These are phyloP conservation scores for Anolis carolinensis DNA, from an alignment of 2,113 vertebrate species.

Conservation along the genomic window DNA sequence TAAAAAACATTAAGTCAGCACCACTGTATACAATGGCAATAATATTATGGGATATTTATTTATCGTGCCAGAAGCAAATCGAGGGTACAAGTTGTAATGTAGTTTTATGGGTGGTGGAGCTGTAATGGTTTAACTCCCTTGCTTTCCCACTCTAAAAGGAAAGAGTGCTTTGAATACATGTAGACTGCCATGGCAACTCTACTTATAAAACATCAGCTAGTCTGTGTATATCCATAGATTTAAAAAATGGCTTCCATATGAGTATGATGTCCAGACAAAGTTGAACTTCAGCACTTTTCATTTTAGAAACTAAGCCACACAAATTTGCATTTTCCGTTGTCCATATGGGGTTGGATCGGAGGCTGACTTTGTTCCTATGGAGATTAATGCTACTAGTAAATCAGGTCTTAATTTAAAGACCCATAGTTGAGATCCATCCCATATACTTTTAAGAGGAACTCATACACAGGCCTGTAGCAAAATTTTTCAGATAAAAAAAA, in stretches of 20 bases:
- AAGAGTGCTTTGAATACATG: not conserved
- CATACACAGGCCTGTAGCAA: too few species aligned
- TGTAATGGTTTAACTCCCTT: not conserved
- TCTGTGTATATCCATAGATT: not conserved
- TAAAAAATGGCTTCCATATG: not conserved
- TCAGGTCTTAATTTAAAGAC: not conserved
- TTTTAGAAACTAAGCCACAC: not conserved
- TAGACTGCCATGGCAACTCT: not conserved
- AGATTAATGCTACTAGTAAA: not conserved
- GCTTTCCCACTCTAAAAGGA: not conserved
- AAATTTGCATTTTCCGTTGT: not conserved
- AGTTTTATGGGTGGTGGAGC: not conserved
- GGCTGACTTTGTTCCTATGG: not conserved
- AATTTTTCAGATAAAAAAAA: too few species aligned
- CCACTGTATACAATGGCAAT: not conserved
- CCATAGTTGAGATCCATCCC: not conserved
- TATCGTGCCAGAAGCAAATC: too few species aligned
- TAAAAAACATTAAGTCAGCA: slow-evolving; percentile 25
- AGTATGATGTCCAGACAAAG: not conserved
- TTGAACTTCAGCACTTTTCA: not conserved
- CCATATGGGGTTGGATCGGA: not conserved
- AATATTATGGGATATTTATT: not conserved
- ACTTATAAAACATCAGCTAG: not conserved
- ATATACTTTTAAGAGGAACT: too few species aligned
- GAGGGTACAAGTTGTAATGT: too few species aligned